A percentile compares a stretch with the other conserved stretches of the same genome.
phyloP scores from a whole-genome alignment of 1,140 invertebrate species.

The Lepidotrigona ventralis region DNA sequence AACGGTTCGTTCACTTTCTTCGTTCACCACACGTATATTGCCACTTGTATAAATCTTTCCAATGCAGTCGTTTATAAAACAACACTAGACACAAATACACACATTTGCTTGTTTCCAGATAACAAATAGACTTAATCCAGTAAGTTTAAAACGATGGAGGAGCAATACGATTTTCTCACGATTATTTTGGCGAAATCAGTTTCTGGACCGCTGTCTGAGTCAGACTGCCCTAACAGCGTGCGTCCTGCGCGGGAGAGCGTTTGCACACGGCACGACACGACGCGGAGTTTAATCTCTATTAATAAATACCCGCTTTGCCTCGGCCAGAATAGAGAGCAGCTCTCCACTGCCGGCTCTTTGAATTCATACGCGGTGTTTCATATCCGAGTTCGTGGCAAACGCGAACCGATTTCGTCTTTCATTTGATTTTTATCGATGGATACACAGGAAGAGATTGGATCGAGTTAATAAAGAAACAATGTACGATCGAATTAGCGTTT shows the following conservation, averaged over 20 bases:
- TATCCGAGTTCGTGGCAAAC: neutral
- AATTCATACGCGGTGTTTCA: slow-evolving; percentile 37
- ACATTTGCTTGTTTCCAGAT: neutral
- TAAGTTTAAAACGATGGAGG: neutral
- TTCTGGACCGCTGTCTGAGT: slow-evolving; percentile 65
- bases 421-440: neutral
- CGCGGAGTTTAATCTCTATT: slow-evolving; percentile 79
- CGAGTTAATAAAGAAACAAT: neutral
- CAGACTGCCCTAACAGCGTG: slow-evolving; percentile 66
- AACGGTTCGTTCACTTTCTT: neutral
- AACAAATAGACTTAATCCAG: neutral
- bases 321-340: slow-evolving; percentile 51
- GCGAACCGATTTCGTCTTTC: neutral
- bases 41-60: neutral
- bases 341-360: slow-evolving; percentile 42
- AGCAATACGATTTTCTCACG: slow-evolving; percentile 30
- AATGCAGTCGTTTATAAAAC: neutral
- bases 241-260: slow-evolving; percentile 71
- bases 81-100: neutral
- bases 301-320: slow-evolving; percentile 74
- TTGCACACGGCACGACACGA: slow-evolving; percentile 79
- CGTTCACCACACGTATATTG: neutral
- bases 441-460: neutral
- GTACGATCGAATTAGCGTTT: neutral
- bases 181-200: slow-evolving; percentile 52